Conservation (phyloP, 2,888 invertebrate species). For the Phytoseiulus persimilis region DNA sequence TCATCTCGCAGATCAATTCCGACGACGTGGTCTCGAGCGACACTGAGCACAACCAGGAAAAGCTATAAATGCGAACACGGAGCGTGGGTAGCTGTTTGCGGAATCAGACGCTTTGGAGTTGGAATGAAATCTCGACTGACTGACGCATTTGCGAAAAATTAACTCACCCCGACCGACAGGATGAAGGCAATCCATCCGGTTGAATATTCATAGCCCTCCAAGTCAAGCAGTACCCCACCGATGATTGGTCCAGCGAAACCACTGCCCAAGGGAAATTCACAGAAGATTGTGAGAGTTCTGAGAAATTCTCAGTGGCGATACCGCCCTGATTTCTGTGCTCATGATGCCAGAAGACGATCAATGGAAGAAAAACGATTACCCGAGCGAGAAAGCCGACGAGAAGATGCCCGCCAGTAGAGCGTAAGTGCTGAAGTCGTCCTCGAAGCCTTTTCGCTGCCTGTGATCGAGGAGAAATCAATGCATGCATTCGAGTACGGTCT, state of each 20-base stretch:
- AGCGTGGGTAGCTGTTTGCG: not conserved
- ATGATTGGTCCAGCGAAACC: slow-evolving; percentile 10
- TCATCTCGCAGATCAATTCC: slow-evolving; percentile 26
- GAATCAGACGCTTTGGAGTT: too few relatives aligned
- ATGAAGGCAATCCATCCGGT: slow-evolving; percentile 30
- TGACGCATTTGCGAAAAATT: too few relatives aligned
- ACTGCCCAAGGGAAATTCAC: not conserved
- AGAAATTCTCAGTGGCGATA: not conserved
- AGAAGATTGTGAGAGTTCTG: not conserved
- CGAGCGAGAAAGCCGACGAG: slow-evolving; percentile 31
- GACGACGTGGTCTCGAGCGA: slow-evolving; percentile 6
- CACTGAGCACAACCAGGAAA: slow-evolving; percentile 11
- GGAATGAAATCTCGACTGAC: too few relatives aligned
- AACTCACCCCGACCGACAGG: slow-evolving; percentile 13
- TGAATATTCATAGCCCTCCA: slow-evolving; percentile 16
- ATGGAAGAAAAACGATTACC: not conserved
- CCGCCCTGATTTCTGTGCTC: not conserved
- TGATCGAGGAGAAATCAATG: not conserved
- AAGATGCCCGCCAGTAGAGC: slow-evolving; percentile 25
- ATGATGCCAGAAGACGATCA: not conserved
- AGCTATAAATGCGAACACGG: not conserved
- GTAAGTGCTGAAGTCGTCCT: slow-evolving; percentile 21
- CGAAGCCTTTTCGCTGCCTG: slow-evolving; percentile 20
- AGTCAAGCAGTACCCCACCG: slow-evolving; percentile 13
- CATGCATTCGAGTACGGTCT: too few relatives aligned